Conservation (phyloP, 2,113 vertebrate genomes). For the Dermatemys mawii region DNA sequence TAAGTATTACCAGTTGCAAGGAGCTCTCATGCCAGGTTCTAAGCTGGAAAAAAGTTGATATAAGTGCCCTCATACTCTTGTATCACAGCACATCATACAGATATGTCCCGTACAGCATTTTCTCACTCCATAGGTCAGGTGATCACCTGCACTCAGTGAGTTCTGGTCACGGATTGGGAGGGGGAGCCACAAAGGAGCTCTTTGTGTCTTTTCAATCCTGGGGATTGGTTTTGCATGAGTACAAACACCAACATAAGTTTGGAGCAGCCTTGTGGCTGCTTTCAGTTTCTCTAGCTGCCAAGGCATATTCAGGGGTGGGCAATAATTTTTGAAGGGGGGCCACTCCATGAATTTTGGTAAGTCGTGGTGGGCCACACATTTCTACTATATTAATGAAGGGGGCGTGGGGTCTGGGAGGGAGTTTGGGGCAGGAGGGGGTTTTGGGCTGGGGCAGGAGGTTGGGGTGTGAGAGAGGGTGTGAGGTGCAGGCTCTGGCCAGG, state of each 20-base stretch:
- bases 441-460: too few species aligned
- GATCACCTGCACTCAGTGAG: not conserved
- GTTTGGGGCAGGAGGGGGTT: too few species aligned
- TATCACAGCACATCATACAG: rapidly evolving
- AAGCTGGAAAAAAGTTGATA: rapidly evolving
- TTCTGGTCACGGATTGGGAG: not conserved
- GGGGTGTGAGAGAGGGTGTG: too few species aligned
- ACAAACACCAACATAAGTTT: rapidly evolving
- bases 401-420: too few species aligned
- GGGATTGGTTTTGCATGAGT: not conserved
- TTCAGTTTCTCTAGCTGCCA: not conserved
- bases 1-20: not conserved
- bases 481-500: too few species aligned
- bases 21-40: not conserved
- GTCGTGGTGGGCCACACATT: too few species aligned
- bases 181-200: not conserved
- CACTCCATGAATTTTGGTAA: too few species aligned
- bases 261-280: rapidly evolving
- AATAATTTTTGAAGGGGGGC: too few species aligned
- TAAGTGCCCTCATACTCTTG: not conserved
- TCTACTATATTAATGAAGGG: too few species aligned
- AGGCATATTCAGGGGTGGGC: not conserved
- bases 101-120: rapidly evolving
- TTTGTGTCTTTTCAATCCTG: rapidly evolving
- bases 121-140: not conserved